A percentile compares a stretch with the other conserved stretches of the same genome.
Evolutionary conservation across 2,888 invertebrate species (phyloP).

Genomic region (Phytoseiulus persimilis): DNA sequence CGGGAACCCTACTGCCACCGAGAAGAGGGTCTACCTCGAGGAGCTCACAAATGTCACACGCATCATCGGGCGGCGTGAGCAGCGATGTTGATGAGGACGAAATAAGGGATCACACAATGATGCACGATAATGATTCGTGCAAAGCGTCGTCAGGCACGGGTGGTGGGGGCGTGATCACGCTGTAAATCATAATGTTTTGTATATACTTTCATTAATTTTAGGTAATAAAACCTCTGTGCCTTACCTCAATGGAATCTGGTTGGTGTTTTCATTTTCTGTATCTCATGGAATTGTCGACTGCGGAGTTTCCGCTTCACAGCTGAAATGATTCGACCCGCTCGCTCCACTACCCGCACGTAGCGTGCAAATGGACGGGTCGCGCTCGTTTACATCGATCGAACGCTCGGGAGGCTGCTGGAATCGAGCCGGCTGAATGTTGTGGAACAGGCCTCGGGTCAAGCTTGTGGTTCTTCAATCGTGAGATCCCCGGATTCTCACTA

Average conservation of each 20-base stretch:
- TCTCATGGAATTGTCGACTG: too few relatives aligned
- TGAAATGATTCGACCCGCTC: too few relatives aligned
- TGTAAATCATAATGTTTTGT: constrained; percentile 5
- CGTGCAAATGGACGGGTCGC: too few relatives aligned
- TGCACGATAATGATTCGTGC: neutral
- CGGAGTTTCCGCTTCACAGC: too few relatives aligned
- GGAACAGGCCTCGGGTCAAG: too few relatives aligned
- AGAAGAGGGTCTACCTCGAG: constrained; percentile 65
- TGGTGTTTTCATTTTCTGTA: neutral
- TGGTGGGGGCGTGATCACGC: neutral
- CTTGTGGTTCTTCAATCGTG: too few relatives aligned
- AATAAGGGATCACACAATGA: constrained; percentile 71
- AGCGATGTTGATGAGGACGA: constrained; percentile 67
- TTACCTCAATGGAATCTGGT: neutral
- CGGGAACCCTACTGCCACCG: constrained; percentile 16
- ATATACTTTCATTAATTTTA: neutral
- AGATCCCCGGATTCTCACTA: too few relatives aligned
- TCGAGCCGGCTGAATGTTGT: too few relatives aligned
- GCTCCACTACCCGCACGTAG: too few relatives aligned
- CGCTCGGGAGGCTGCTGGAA: too few relatives aligned
- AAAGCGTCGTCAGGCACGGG: neutral
- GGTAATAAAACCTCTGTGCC: constrained; percentile 5
- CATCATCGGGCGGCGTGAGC: constrained; percentile 50
- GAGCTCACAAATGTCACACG: constrained; percentile 65
- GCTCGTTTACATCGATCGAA: too few relatives aligned